These are phyloP conservation scores for Nasua narica DNA, from an alignment of 2,797 vertebrate species.

Conservation along the genomic window DNA sequence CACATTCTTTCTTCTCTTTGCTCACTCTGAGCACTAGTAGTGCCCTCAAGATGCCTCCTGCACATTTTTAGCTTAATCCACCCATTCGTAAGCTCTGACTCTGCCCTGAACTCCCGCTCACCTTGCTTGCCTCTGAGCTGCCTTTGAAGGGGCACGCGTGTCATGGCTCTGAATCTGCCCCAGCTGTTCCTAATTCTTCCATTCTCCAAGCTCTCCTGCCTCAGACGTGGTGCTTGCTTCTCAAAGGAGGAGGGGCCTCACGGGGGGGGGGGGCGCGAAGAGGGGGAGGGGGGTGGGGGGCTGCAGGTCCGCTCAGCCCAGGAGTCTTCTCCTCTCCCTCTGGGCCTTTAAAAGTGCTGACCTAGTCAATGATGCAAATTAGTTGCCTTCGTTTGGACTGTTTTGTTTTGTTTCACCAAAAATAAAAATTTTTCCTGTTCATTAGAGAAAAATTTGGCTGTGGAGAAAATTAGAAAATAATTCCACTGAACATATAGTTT, in stretches of 20 bases:
- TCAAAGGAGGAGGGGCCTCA: background rate
- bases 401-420: background rate
- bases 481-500: background rate
- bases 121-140: conserved; percentile 46
- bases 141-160: conserved; percentile 42
- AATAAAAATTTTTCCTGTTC: background rate
- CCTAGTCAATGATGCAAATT: background rate
- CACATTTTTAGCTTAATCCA: conserved; percentile 32
- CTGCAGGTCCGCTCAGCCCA: background rate
- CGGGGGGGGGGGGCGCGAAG: accelerated
- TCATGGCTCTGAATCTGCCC: conserved; percentile 32
- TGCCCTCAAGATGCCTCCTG: conserved; percentile 10
- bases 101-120: conserved; percentile 51
- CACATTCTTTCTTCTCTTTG: background rate
- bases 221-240: background rate
- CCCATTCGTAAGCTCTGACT: background rate
- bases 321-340: background rate
- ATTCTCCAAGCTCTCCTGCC: background rate
- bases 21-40: background rate
- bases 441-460: background rate
- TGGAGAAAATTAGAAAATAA: background rate
- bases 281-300: background rate
- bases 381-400: background rate
- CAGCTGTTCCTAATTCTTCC: conserved; percentile 65
- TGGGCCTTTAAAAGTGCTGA: background rate